Percentiles rank a stretch among this genome's conserved stretches.
Conservation (phyloP, 2,797 vertebrate species). For the Pantherophis vulpinus region DNA sequence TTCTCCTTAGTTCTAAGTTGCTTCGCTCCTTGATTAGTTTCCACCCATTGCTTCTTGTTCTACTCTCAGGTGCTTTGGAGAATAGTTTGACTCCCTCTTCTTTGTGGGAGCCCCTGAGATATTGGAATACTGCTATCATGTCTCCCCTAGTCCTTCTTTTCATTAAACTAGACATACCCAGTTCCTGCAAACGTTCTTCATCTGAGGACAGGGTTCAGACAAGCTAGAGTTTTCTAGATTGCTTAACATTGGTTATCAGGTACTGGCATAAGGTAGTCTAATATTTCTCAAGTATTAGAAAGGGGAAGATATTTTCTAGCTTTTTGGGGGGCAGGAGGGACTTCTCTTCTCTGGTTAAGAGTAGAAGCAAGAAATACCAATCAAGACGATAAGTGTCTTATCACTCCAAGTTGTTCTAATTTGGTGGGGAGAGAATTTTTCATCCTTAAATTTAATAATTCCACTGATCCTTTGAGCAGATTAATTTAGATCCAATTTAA, state of each 20-base stretch:
- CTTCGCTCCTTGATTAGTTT: no score
- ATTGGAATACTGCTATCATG: no score
- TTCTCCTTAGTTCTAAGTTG: no score
- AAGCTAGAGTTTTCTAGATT: not conserved
- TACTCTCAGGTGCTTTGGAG: no score
- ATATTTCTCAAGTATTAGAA: not conserved
- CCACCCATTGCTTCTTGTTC: no score
- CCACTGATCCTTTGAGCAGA: not conserved
- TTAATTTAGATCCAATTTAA: not conserved
- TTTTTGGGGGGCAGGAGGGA: not conserved
- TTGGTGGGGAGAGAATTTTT: not conserved
- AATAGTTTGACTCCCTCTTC: no score
- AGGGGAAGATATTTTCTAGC: not conserved
- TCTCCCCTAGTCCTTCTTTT: no score
- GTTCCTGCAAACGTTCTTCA: no score
- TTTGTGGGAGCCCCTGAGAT: no score
- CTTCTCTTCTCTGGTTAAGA: not conserved
- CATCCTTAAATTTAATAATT: not conserved
- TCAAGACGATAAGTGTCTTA: not conserved
- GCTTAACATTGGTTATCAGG: not conserved
- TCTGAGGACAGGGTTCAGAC: not conserved
- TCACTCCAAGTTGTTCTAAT: not conserved
- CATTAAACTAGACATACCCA: no score
- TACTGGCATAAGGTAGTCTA: not conserved
- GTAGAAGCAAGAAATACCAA: not conserved